Evolutionary conservation across 2,888 invertebrate species (phyloP).

Genomic region (Bellardia bayeri): DNA sequence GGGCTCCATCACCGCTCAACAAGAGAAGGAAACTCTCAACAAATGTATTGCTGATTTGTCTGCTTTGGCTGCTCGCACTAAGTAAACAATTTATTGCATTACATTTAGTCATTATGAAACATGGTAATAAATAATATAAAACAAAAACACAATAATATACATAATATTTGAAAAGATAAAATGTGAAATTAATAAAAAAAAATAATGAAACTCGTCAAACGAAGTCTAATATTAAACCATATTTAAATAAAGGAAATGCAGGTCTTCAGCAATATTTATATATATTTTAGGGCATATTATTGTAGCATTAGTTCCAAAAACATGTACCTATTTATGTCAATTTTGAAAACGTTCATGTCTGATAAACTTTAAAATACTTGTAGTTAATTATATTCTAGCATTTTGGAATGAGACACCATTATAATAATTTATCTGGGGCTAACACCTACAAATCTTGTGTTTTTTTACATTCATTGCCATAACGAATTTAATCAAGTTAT

Average conservation of each 20-base stretch:
- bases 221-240: not conserved
- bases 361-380: no score
- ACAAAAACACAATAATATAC: conserved; percentile 2
- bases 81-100: conserved; percentile 75
- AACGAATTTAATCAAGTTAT: no score
- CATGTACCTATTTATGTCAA: no score
- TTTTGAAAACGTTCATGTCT: no score
- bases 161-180: conserved; percentile 33
- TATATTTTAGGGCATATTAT: no score
- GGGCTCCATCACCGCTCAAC: conserved; percentile 95
- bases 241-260: not conserved
- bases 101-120: conserved; percentile 56
- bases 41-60: conserved; percentile 95
- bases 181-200: conserved; percentile 46
- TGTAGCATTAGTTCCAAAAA: no score
- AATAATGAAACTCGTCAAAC: conserved; percentile 54
- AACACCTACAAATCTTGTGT: no score
- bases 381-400: no score
- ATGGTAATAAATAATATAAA: conserved; percentile 40
- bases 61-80: conserved; percentile 86
- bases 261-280: not conserved
- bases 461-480: no score
- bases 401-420: no score
- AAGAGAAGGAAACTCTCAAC: conserved; percentile 95
- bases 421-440: no score